Evolutionary conservation across 1,140 invertebrate species (phyloP).

Genomic region (Homarus americanus): DNA sequence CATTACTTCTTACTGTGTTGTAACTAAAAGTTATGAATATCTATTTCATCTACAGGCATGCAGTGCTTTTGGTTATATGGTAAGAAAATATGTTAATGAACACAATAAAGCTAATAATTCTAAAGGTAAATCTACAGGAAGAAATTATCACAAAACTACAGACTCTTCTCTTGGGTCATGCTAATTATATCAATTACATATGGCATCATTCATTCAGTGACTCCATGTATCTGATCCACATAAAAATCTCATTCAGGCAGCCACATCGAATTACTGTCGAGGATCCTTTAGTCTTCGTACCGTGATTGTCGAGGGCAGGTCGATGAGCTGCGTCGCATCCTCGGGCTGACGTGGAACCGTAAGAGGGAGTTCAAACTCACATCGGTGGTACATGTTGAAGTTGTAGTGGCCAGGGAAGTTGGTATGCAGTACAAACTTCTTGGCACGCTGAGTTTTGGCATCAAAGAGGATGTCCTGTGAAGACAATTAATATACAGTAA

Average conservation of each 20-base stretch:
- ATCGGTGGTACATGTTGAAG: conserved; percentile 97
- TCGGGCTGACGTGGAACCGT: conserved; percentile 77
- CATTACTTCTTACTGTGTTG: neutral
- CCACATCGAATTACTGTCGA: neutral
- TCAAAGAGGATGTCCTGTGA: conserved; percentile 96
- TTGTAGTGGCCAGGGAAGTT: conserved; percentile 99
- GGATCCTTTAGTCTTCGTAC: conserved; percentile 78
- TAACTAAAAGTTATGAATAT: neutral
- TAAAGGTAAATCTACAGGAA: neutral
- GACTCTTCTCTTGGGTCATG: neutral
- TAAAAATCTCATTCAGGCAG: neutral
- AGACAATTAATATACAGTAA: neutral
- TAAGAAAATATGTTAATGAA: neutral
- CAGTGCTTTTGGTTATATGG: neutral
- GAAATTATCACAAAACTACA: neutral
- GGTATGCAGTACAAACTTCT: conserved; percentile 98
- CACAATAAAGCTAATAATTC: neutral
- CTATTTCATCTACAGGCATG: neutral
- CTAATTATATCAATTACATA: neutral
- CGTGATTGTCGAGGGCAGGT: conserved; percentile 81
- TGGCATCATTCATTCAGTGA: too few relatives aligned
- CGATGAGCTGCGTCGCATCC: conserved; percentile 82
- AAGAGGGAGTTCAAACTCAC: conserved; percentile 90
- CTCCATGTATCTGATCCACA: neutral
- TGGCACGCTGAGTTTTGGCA: conserved; percentile 93